Evolutionary conservation across 30 jellyfish, hydroid and myxozoan genomes (phyloP).

Genomic region (Phacellophora camtschatica): DNA sequence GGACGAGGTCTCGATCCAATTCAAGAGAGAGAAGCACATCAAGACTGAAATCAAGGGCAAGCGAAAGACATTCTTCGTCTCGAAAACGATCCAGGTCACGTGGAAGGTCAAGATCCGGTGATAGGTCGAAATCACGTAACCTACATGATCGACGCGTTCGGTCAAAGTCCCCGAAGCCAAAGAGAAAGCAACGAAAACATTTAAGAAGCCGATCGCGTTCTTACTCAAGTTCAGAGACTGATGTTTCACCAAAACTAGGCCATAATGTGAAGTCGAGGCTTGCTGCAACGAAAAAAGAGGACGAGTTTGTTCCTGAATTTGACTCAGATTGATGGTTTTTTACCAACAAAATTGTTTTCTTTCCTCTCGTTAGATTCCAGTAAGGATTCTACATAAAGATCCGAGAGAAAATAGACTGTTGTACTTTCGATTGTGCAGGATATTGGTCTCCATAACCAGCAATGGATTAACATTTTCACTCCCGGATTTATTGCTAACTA

Average conservation of each 20-base stretch:
- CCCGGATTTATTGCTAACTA: too few relatives aligned
- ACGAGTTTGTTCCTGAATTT: slow-evolving; percentile 48
- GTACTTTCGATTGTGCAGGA: too few relatives aligned
- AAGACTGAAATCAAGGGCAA: neutral
- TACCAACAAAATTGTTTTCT: too few relatives aligned
- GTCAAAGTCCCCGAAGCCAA: neutral
- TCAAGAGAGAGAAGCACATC: slow-evolving; percentile 15
- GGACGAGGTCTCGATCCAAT: slow-evolving; percentile 34
- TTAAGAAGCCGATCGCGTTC: neutral
- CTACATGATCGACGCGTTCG: slow-evolving; percentile 8
- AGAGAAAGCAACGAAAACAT: neutral
- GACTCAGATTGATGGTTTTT: slow-evolving; percentile 57
- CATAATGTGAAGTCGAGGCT: neutral
- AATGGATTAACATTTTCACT: too few relatives aligned
- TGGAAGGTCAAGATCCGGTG: neutral
- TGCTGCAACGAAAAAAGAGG: neutral
- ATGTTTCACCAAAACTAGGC: neutral
- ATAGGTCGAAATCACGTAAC: slow-evolving; percentile 8
- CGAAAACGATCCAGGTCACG: slow-evolving; percentile 31
- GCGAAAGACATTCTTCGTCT: neutral
- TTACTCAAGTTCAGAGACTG: neutral
- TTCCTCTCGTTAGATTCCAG: too few relatives aligned
- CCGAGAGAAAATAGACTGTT: too few relatives aligned
- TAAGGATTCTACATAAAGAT: too few relatives aligned
- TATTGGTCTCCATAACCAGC: too few relatives aligned